phyloP scores from a whole-genome alignment of 2,113 vertebrate genomes.

The Carollia perspicillata region DNA sequence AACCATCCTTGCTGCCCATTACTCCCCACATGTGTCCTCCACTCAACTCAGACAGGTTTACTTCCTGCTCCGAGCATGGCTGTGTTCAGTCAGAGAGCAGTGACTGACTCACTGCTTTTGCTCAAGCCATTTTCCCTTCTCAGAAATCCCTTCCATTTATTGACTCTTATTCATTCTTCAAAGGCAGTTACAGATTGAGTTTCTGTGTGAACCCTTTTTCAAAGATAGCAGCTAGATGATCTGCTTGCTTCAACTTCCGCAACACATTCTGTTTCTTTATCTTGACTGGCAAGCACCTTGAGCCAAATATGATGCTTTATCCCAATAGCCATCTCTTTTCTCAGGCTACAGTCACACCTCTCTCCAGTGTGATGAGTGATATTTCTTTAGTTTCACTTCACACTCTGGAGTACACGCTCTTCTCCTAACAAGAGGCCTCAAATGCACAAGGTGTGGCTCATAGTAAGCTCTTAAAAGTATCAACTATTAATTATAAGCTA shows the following conservation, averaged over 20 bases:
- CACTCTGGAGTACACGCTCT: background rate
- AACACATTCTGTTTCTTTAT: background rate
- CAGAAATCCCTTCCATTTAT: background rate
- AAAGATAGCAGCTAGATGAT: background rate
- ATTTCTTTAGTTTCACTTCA: background rate
- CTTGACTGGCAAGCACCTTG: background rate
- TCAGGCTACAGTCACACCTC: background rate
- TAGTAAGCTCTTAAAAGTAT: background rate
- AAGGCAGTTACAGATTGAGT: background rate
- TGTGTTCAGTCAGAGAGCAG: background rate
- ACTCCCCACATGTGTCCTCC: background rate
- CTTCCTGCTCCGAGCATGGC: no score
- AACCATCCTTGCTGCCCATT: accelerated
- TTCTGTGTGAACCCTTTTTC: background rate
- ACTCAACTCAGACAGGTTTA: no score
- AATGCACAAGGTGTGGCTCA: background rate
- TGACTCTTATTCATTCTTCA: background rate
- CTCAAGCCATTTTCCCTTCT: background rate
- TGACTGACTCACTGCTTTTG: background rate
- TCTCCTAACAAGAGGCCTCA: background rate
- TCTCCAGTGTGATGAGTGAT: background rate
- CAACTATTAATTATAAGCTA: background rate
- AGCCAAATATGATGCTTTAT: background rate
- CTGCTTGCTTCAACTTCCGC: background rate
- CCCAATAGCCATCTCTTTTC: background rate